A percentile compares a stretch with the other conserved stretches of the same genome.
Evolutionary conservation across 2,797 vertebrate genomes (phyloP).

Genomic region (Danio tinwini): DNA sequence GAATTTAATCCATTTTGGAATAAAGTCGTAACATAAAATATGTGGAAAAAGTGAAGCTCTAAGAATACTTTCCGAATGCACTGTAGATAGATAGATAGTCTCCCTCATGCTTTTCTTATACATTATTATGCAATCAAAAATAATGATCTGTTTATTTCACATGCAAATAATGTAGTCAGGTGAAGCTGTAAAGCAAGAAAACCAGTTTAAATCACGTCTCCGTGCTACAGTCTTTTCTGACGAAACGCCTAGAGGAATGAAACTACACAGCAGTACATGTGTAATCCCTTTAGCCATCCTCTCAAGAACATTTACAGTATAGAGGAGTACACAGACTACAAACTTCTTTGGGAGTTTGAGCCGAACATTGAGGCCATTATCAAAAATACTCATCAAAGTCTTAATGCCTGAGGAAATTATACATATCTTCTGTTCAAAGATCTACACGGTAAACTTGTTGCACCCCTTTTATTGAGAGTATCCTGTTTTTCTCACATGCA

Average conservation of each 20-base stretch:
- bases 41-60: too few species aligned
- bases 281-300: too few species aligned
- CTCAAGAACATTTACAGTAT: too few species aligned
- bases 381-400: background rate
- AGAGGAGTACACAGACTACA: too few species aligned
- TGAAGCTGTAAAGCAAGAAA: background rate
- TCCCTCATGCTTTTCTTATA: too few species aligned
- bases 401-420: background rate
- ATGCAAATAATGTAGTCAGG: background rate
- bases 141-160: constrained; percentile 3
- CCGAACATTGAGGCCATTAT: background rate
- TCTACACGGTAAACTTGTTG: background rate
- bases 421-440: background rate
- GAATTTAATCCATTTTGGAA: too few species aligned
- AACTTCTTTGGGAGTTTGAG: background rate
- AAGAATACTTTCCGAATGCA: too few species aligned
- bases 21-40: too few species aligned
- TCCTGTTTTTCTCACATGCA: background rate
- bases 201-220: background rate
- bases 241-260: background rate
- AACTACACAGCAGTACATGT: too few species aligned
- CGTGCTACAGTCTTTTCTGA: background rate
- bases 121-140: too few species aligned
- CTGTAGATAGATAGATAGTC: background rate
- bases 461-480: background rate